These are phyloP conservation scores for Gallinago media DNA, from an alignment of 2,113 vertebrate species.

Conservation along the genomic window DNA sequence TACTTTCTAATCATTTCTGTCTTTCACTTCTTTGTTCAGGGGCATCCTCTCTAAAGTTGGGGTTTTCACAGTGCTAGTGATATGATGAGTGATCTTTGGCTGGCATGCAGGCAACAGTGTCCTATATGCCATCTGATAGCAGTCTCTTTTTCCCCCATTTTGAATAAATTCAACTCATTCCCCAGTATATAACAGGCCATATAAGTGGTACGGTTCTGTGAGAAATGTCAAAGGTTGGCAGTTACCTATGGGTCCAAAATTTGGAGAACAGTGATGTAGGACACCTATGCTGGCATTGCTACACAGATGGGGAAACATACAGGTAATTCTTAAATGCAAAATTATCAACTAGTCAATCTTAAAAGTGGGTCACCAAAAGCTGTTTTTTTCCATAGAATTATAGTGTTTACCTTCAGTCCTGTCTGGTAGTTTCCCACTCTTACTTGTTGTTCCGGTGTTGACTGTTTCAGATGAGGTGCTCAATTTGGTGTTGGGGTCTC, in stretches of 20 bases:
- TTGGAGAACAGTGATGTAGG: neutral
- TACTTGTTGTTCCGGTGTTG: slow-evolving; percentile 78
- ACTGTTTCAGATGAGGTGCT: slow-evolving; percentile 94
- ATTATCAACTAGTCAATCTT: neutral
- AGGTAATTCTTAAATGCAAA: neutral
- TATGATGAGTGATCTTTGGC: neutral
- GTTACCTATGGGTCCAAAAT: neutral
- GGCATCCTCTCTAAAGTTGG: neutral
- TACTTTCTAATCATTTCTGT: neutral
- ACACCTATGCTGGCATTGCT: neutral
- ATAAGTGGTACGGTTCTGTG: neutral
- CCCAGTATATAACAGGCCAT: neutral
- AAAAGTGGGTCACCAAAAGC: neutral
- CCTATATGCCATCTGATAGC: neutral
- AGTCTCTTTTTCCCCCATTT: neutral
- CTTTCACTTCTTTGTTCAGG: neutral
- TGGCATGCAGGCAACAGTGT: neutral
- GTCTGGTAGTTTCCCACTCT: slow-evolving; percentile 81
- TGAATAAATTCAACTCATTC: neutral
- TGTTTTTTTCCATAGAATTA: neutral
- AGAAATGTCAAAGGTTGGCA: neutral
- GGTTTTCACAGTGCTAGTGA: neutral
- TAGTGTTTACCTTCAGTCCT: slow-evolving; percentile 79
- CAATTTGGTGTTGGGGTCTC: slow-evolving; percentile 95
- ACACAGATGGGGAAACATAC: neutral